Base-by-base conservation (phyloP, 2,888 invertebrate genomes). In the Allygus modestus region DNA sequence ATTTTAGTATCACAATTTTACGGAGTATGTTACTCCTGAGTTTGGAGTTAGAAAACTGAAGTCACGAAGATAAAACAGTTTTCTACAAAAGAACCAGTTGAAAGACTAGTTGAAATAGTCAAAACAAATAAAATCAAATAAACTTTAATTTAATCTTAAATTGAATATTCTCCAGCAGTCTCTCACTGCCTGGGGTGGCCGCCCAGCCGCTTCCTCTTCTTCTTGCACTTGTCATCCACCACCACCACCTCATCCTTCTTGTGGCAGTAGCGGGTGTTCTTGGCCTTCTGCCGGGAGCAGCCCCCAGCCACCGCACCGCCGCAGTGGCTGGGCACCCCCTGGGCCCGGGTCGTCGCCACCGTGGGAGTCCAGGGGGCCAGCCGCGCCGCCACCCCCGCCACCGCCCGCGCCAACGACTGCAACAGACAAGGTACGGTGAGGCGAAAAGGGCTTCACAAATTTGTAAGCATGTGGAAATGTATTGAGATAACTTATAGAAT, bases 361-460 rank as follows among this genome's bases (percentile, higher is more conserved):
- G 28, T 4, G 17, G 65, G 65, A 2, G 65, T 65, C 65, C 65
- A 15, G 65, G 65, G 65, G 31, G 65, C 9, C 28, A 65, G 65
- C 11, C 65, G 65, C 12, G 31, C 65, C 65, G 15, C 58, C 58
- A 28, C 31, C 20, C 20, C 54, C 26, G 65, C 31, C 26, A 58
- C 58, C 65, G 65, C 31, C 65, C 65, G 65, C 28, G 65, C 28
- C 65, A 65, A 31, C 65, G 12, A 65, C 65, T 65, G 65, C 7
- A 65, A 31, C 31, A 28, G 54, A 54, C 20, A 23, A 51, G 9
- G 15, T 11, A 37, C 37, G 7, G 37, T 37, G 7, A 37, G 37
- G 37, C 11, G 37, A 11, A 37, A 37, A 11, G 37, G 11, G 37
- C n/a, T n/a, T n/a, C n/a, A n/a, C n/a, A n/a, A n/a, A n/a, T n/a